Percentiles rank a stretch among this genome's conserved stretches.
Conservation (phyloP, 2,797 vertebrate species). For the Mormyrops attenuatus region DNA sequence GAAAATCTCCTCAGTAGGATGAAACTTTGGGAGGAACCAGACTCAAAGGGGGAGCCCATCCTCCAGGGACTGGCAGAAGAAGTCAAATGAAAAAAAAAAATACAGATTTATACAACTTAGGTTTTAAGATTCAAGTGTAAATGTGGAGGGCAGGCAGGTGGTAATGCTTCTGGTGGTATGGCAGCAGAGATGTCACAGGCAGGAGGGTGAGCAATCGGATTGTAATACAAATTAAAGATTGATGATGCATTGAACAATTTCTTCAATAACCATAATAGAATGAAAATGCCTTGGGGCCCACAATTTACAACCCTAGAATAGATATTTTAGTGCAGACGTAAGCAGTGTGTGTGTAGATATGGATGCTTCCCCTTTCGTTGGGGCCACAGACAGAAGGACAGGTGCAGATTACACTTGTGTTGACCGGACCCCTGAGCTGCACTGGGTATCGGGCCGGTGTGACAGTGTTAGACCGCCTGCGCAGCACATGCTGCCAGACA, state of each 20-base stretch:
- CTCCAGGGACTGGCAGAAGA: neutral
- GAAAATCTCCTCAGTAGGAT: neutral
- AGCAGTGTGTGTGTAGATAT: neutral
- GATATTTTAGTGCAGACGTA: neutral
- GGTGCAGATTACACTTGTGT: conserved; percentile 38
- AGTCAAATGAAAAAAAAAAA: neutral
- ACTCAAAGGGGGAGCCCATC: neutral
- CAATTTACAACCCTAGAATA: neutral
- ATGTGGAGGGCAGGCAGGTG: neutral
- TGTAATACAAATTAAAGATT: neutral
- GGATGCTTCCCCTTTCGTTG: neutral
- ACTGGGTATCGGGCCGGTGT: conserved; percentile 40
- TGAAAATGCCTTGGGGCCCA: neutral
- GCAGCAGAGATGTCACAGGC: neutral
- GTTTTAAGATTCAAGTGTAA: neutral
- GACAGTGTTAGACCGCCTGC: conserved; percentile 45
- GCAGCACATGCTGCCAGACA: conserved; percentile 31
- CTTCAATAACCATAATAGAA: neutral
- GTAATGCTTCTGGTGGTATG: neutral
- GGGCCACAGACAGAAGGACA: conserved; percentile 43
- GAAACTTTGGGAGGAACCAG: neutral
- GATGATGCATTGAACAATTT: neutral
- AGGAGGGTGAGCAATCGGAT: neutral
- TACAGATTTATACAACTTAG: neutral
- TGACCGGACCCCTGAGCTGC: conserved; percentile 40